These are phyloP conservation scores for Tachyglossus aculeatus DNA, from an alignment of 2,797 vertebrate genomes.

Conservation along the genomic window DNA sequence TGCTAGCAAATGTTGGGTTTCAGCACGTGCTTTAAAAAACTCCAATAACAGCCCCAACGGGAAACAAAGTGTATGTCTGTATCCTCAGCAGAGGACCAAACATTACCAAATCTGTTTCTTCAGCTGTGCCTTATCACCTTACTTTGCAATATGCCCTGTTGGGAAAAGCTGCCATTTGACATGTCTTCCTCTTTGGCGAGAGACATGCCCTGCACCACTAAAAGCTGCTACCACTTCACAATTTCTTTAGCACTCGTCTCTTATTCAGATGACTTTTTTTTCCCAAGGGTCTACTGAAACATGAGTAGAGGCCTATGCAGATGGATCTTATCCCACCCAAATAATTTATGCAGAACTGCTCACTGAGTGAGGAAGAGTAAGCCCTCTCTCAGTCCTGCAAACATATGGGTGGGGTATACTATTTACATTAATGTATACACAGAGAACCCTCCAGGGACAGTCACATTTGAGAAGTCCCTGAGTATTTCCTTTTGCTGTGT, in stretches of 20 bases:
- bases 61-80: background rate
- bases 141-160: slow-evolving; percentile 10
- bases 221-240: slow-evolving; percentile 28
- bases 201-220: background rate
- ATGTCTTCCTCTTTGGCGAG: slow-evolving; percentile 6
- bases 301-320: slow-evolving; percentile 2
- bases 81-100: background rate
- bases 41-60: background rate
- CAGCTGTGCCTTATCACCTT: slow-evolving; percentile 3
- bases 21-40: background rate
- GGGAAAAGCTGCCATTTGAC: slow-evolving; percentile 18
- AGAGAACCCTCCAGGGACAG: background rate
- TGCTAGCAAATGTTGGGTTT: background rate
- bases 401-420: background rate
- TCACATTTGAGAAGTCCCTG: background rate
- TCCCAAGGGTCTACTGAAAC: slow-evolving; percentile 32
- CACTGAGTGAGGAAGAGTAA: slow-evolving; percentile 34
- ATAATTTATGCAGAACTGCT: slow-evolving; percentile 15
- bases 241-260: slow-evolving; percentile 7
- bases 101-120: background rate
- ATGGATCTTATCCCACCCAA: slow-evolving; percentile 25
- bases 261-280: slow-evolving; percentile 25
- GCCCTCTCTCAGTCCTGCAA: background rate
- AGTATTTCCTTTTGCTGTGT: background rate
- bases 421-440: background rate